phyloP scores from a whole-genome alignment of 2,797 vertebrate genomes.

The Danio albolineatus region DNA sequence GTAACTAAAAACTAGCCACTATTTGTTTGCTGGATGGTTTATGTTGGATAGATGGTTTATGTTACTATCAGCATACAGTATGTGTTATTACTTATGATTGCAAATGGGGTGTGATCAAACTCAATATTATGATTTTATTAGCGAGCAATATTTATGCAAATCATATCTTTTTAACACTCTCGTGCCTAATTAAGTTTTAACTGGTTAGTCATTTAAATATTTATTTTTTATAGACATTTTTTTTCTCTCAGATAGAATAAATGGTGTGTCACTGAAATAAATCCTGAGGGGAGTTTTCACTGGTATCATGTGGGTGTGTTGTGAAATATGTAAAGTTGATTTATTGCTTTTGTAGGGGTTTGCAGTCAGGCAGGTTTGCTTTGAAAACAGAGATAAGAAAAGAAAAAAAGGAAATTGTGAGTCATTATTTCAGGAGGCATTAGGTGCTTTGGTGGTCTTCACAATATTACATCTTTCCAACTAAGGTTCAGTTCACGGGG shows the following conservation, averaged over 20 bases:
- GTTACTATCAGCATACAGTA: neutral
- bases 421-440: conserved; percentile 12
- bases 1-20: neutral
- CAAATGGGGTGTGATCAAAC: neutral
- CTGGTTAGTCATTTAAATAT: neutral
- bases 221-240: neutral
- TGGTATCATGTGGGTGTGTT: neutral
- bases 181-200: neutral
- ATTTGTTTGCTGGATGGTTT: neutral
- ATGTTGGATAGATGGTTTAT: neutral
- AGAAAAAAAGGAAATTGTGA: conserved; percentile 20
- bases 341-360: neutral
- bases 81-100: neutral
- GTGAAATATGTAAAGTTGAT: conserved; percentile 34
- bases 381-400: neutral
- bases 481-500: neutral
- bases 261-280: neutral
- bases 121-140: neutral
- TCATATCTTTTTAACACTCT: neutral
- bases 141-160: neutral
- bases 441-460: conserved; percentile 5
- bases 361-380: conserved; percentile 11
- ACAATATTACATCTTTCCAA: conserved; percentile 16
- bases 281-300: neutral
- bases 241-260: neutral